phyloP scores from a whole-genome alignment of 2,797 vertebrate genomes.

The Gallinago stenura region DNA sequence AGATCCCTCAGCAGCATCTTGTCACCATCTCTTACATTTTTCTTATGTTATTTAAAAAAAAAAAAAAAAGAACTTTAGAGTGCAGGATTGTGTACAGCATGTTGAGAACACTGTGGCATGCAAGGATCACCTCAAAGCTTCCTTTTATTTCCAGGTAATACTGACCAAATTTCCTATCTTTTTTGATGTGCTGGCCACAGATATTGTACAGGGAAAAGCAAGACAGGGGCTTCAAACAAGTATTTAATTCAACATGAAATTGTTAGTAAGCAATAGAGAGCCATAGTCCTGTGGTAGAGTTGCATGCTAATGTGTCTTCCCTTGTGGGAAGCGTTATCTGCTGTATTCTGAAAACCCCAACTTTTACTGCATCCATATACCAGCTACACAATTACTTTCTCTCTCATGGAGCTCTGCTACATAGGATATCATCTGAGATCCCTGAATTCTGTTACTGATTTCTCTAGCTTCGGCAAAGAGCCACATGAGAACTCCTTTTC shows the following conservation, averaged over 20 bases:
- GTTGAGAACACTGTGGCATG: neutral
- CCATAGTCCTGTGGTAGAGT: neutral
- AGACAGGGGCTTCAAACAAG: neutral
- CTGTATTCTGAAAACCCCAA: neutral
- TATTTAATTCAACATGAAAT: neutral
- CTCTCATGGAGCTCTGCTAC: neutral
- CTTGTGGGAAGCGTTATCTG: neutral
- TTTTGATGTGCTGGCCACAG: neutral
- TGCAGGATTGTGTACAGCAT: rapidly evolving
- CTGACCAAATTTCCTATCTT: neutral
- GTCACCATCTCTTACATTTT: neutral
- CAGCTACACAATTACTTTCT: neutral
- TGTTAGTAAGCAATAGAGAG: neutral
- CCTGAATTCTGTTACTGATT: neutral
- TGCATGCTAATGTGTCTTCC: neutral
- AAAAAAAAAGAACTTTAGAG: neutral
- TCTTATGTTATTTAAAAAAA: neutral
- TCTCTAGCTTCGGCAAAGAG: neutral
- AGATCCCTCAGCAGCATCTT: neutral
- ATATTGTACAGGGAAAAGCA: neutral
- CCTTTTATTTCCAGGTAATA: neutral
- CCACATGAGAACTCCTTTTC: neutral
- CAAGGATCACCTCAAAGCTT: neutral
- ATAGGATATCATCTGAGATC: neutral
- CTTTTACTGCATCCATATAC: neutral